A percentile compares a stretch with the other conserved stretches of the same genome.
These are phyloP conservation scores for Sphyrna mokarran DNA, from an alignment of 2,113 vertebrate species.

Conservation along the genomic window DNA sequence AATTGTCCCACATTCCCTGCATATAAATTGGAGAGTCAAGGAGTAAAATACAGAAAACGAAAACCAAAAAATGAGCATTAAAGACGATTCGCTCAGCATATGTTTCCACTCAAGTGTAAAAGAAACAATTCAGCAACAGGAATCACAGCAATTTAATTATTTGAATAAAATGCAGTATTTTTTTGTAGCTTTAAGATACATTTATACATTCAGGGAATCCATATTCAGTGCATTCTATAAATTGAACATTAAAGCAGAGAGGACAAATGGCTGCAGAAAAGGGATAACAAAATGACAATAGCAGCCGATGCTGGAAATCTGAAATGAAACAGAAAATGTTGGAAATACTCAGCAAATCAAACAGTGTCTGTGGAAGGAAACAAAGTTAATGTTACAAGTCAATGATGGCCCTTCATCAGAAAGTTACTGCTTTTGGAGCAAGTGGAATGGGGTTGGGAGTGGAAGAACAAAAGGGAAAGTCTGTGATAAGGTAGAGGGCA, in stretches of 20 bases:
- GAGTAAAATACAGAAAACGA: background rate
- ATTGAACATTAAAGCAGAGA: background rate
- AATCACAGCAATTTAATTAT: background rate
- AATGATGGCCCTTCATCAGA: background rate
- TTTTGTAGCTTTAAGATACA: background rate
- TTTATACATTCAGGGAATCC: background rate
- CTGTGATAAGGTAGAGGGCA: background rate
- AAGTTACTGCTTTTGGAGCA: background rate
- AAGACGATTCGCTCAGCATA: background rate
- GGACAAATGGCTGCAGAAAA: background rate
- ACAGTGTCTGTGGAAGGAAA: background rate
- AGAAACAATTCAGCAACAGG: background rate
- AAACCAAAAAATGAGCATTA: background rate
- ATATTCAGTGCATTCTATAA: background rate
- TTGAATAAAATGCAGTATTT: background rate
- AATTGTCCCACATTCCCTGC: background rate
- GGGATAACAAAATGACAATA: background rate
- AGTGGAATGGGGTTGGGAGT: background rate
- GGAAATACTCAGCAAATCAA: background rate
- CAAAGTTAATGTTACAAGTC: background rate
- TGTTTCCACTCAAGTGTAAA: background rate
- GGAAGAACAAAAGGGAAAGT: too few species aligned
- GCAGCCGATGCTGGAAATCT: background rate
- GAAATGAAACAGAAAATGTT: background rate
- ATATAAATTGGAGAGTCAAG: background rate